Percentiles rank a stretch among this genome's conserved stretches.
phyloP scores from a whole-genome alignment of 2,888 invertebrate species.

The Parascotia fuliginaria region DNA sequence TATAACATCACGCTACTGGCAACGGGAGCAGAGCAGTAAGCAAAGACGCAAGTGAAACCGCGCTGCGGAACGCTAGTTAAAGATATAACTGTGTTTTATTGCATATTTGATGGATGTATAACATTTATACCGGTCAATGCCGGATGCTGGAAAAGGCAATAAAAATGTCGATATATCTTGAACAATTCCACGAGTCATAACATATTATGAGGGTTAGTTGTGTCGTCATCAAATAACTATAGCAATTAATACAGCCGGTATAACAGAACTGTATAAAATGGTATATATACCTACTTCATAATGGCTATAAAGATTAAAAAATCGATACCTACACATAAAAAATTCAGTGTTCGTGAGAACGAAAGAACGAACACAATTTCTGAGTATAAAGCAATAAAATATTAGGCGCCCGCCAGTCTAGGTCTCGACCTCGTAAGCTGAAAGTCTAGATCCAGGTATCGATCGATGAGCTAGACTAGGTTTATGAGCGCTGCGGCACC shows the following conservation, averaged over 20 bases:
- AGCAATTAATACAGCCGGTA: background rate
- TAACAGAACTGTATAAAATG: background rate
- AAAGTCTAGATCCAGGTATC: conserved; percentile 58
- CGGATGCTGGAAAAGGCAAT: conserved; percentile 4
- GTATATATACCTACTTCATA: too few species aligned
- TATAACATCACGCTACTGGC: too few species aligned
- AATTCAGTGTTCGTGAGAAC: conserved; percentile 23
- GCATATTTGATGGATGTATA: background rate
- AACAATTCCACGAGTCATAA: conserved; percentile 20
- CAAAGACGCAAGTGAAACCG: too few species aligned
- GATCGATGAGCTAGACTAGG: conserved; percentile 55
- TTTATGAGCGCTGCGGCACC: conserved; percentile 45
- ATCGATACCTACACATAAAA: conserved; percentile 29
- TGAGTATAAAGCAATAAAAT: conserved; percentile 33
- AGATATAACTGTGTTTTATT: conserved; percentile 1
- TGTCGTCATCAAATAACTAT: conserved; percentile 8
- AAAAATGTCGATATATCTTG: conserved; percentile 18
- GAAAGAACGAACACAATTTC: conserved; percentile 36
- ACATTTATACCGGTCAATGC: background rate
- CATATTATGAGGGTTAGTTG: conserved; percentile 1
- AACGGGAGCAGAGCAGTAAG: too few species aligned
- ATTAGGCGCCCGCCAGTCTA: conserved; percentile 52
- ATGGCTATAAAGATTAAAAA: background rate
- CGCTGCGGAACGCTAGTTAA: too few species aligned
- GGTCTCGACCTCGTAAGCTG: conserved; percentile 49